A percentile compares a stretch with the other conserved stretches of the same genome.
Conservation (phyloP, 2,113 vertebrate genomes). For the Sinocyclocheilus rhinocerous region DNA sequence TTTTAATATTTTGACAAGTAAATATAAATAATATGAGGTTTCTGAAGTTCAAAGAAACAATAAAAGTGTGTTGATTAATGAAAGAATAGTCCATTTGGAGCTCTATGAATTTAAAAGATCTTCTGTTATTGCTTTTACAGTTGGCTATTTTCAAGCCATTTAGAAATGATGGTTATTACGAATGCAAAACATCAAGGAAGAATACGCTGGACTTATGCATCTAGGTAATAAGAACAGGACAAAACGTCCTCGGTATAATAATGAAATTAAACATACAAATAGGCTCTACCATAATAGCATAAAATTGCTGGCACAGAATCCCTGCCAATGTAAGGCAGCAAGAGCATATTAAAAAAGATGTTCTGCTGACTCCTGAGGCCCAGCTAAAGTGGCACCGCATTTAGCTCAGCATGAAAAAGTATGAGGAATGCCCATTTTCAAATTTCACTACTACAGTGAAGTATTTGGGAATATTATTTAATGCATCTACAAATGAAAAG, state of each 20-base stretch:
- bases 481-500: background rate
- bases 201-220: background rate
- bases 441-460: background rate
- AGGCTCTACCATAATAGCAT: background rate
- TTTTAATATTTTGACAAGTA: too few species aligned
- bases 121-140: background rate
- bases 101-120: too few species aligned
- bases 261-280: constrained; percentile 9
- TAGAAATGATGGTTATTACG: background rate
- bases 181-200: background rate
- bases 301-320: background rate
- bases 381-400: too few species aligned
- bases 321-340: background rate
- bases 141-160: background rate
- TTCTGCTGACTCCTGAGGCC: background rate
- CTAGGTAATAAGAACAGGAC: background rate
- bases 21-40: too few species aligned
- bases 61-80: background rate
- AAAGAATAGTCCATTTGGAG: background rate
- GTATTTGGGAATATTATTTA: background rate
- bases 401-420: background rate
- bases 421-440: background rate
- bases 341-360: constrained; percentile 4
- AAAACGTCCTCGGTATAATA: background rate
- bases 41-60: too few species aligned